These are phyloP conservation scores for Meganola albula DNA, from an alignment of 2,888 invertebrate genomes.

Conservation along the genomic window DNA sequence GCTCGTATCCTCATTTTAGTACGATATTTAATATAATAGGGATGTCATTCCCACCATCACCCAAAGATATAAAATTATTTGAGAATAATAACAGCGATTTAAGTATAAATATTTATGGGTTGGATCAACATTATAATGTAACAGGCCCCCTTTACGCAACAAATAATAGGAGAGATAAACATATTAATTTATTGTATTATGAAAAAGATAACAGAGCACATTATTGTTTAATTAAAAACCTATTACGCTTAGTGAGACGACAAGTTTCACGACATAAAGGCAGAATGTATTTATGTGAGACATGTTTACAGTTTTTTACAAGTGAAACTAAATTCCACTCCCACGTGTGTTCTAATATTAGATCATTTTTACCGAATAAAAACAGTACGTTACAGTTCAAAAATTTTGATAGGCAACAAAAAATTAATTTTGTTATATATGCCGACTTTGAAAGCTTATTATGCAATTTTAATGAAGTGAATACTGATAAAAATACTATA, in stretches of 20 bases:
- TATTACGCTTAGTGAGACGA: conserved; percentile 12
- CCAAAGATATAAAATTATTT: no score
- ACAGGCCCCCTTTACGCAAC: conserved; percentile 18
- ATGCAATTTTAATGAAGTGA: conserved; percentile 1
- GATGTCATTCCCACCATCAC: no score
- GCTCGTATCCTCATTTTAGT: no score
- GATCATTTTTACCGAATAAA: conserved; percentile 12
- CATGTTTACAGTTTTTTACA: conserved; percentile 16
- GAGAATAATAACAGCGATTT: no score
- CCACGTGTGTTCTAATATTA: conserved; percentile 8
- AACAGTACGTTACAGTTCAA: conserved; percentile 11
- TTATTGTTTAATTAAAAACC: conserved; percentile 22
- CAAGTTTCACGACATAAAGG: conserved; percentile 16
- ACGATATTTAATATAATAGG: no score
- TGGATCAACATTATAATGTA: conserved; percentile 3
- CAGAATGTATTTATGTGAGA: conserved; percentile 16
- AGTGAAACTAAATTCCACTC: conserved; percentile 4
- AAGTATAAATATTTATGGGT: no score
- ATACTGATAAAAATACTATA: conserved; percentile 5
- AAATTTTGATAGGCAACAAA: conserved; percentile 18
- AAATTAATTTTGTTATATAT: conserved; percentile 17
- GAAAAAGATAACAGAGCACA: conserved; percentile 12
- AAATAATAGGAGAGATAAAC: conserved; percentile 9
- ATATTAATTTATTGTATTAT: conserved; percentile 19
- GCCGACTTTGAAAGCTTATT: conserved; percentile 16